phyloP scores from a whole-genome alignment of 2,888 invertebrate species.

The Spatulosminthurus flaviceps region DNA sequence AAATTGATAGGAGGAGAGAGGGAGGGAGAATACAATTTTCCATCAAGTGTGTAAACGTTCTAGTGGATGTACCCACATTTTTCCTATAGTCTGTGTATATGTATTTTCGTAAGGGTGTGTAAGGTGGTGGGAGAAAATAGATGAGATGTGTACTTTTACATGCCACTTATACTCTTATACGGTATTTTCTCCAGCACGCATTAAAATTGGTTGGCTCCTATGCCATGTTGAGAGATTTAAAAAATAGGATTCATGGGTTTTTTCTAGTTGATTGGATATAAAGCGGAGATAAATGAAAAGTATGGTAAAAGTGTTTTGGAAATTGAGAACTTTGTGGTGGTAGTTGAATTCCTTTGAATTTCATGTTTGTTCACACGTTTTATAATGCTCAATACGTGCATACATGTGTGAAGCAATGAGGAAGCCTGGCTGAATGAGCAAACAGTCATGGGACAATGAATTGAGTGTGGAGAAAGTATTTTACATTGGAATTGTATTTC shows the following conservation, averaged over 20 bases:
- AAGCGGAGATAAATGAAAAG: constrained; percentile 14
- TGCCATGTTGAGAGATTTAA: neutral
- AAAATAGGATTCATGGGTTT: neutral
- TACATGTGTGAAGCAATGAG: neutral
- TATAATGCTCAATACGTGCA: neutral
- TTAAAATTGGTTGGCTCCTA: too few species aligned
- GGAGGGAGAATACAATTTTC: neutral
- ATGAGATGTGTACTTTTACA: constrained; percentile 2
- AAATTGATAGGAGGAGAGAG: neutral
- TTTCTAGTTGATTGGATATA: constrained; percentile 8
- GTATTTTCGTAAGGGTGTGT: too few species aligned
- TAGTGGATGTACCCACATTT: too few species aligned
- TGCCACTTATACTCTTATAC: neutral
- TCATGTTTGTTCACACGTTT: neutral
- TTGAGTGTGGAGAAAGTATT: neutral
- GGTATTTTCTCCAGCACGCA: too few species aligned
- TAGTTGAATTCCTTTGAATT: constrained; percentile 18
- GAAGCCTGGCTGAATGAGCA: neutral
- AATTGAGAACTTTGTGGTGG: constrained; percentile 4
- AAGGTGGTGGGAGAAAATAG: neutral
- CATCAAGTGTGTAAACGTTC: too few species aligned
- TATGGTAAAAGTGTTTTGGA: constrained; percentile 4
- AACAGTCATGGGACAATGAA: neutral
- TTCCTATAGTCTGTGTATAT: too few species aligned
- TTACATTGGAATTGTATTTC: neutral